Base-by-base conservation (phyloP, 1,140 invertebrate species). In the Drosophila tropicalis region DNA sequence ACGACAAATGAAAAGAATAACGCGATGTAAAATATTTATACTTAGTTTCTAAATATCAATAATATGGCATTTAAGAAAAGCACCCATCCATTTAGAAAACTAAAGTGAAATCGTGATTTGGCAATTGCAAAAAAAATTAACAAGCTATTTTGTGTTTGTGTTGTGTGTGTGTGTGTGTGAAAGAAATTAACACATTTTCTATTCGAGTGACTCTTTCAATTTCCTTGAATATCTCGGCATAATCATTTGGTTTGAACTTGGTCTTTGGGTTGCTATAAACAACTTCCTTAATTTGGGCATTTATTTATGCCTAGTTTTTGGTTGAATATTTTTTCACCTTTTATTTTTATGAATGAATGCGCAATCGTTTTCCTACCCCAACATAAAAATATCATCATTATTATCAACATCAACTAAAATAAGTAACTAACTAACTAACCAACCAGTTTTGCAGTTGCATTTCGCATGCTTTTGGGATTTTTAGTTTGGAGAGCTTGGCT, bases 101-200 rank as follows among this genome's bases (percentile, higher is more conserved):
- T 60, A 62, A 75, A 75, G 73, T 76, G 73, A 76, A 76, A 76
- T 76, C 73, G 76, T 64, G 36, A 68, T 75, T 76, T 76, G 41
- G 66, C 73, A 76, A 76, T 39, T 81, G 60, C 19, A 51, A 51
- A 51, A 51, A 51, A 51, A 51, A 19, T 51, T 51, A 29, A 55
- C 55, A 62, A 47, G 51, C 72, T 67, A 71, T 75, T 75, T 29
- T 74, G 32, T 62, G 57, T 58, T 19, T 56, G 36, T 39, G 34
- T 75, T 75, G 66, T 17, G 51, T 67, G 62, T 70, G 36, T 62
- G 65, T 74, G 32, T 62, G 63, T 65, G 29, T 61, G 17, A 51
- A 15, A 51, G 69, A 76, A 85, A 87, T 86, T 86, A 86, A 83
- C 82, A 86, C 82, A 63, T 61, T 80, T 83, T 69, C 51, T 65